Percentiles rank a stretch among this genome's conserved stretches.
Evolutionary conservation across 1,140 invertebrate genomes (phyloP).

Genomic region (Metaphire vulgaris): DNA sequence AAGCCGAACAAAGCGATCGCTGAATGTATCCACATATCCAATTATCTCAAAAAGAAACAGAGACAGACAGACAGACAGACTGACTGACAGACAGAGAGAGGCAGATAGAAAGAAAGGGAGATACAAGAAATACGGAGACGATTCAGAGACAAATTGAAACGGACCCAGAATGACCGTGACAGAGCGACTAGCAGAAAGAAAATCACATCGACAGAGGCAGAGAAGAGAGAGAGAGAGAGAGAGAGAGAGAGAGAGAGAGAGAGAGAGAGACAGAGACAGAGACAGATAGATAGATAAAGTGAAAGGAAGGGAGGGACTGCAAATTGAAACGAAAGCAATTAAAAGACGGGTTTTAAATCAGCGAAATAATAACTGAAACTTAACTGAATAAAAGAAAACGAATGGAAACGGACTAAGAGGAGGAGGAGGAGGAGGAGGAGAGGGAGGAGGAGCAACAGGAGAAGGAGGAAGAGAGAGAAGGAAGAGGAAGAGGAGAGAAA

Average conservation of each 20-base stretch:
- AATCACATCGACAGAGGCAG: neutral
- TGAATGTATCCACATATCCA: too few species aligned
- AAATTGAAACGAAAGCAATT: neutral
- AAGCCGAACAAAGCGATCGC: too few species aligned
- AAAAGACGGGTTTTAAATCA: neutral
- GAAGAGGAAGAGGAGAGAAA: neutral
- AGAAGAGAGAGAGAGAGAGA: neutral
- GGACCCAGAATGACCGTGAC: neutral
- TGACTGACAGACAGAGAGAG: neutral
- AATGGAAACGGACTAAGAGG: neutral
- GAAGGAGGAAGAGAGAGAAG: neutral
- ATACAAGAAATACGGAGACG: neutral
- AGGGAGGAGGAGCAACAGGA: neutral
- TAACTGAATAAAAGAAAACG: neutral
- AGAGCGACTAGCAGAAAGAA: neutral
- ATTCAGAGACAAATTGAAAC: neutral
- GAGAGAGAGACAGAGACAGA: neutral
- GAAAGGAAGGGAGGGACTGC: too few species aligned
- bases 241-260: slow-evolving; percentile 1
- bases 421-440: neutral
- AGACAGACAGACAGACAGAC: neutral
- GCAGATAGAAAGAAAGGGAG: neutral
- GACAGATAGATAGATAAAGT: neutral
- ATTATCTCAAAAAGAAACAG: neutral
- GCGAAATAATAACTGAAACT: neutral